Percentiles rank a stretch among this genome's conserved stretches.
These are phyloP conservation scores for Eunapius fragilis DNA, from an alignment of 37 sponge, comb jelly and placozoan genomes.

Conservation along the genomic window DNA sequence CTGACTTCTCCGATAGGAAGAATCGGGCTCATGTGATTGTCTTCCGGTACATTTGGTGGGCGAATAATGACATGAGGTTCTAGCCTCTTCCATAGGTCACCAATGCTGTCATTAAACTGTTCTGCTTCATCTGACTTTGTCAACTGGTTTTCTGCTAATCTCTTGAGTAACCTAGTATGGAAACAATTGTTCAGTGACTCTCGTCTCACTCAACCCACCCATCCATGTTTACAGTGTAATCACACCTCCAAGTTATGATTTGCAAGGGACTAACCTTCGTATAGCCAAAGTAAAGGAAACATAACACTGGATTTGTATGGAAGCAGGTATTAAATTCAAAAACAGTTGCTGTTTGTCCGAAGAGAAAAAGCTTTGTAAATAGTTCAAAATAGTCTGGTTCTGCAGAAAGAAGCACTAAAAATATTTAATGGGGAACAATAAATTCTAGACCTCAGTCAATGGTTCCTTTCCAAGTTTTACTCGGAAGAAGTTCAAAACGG, in stretches of 20 bases:
- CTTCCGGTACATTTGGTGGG: neutral
- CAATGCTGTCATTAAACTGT: neutral
- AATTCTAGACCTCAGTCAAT: neutral
- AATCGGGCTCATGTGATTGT: too few relatives aligned
- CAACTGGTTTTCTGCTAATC: neutral
- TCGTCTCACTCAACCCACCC: too few relatives aligned
- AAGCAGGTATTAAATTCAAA: conserved; percentile 31
- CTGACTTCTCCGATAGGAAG: neutral
- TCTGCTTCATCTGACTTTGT: neutral
- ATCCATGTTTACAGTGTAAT: too few relatives aligned
- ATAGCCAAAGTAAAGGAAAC: conserved; percentile 53
- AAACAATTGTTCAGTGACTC: too few relatives aligned
- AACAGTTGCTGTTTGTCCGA: conserved; percentile 25
- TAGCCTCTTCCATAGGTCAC: neutral
- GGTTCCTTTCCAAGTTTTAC: neutral
- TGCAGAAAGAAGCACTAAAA: conserved; percentile 1
- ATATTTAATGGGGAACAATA: too few relatives aligned
- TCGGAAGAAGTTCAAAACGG: neutral
- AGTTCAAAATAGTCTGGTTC: conserved; percentile 36
- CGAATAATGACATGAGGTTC: neutral
- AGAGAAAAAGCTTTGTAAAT: conserved; percentile 25
- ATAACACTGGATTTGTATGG: conserved; percentile 62
- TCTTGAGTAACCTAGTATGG: neutral
- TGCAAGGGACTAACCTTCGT: conserved; percentile 19
- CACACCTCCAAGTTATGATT: too few relatives aligned